Percentiles rank a stretch among this genome's conserved stretches.
Conservation (phyloP, 2,888 invertebrate species). For the Gymnoscelis rufifasciata region DNA sequence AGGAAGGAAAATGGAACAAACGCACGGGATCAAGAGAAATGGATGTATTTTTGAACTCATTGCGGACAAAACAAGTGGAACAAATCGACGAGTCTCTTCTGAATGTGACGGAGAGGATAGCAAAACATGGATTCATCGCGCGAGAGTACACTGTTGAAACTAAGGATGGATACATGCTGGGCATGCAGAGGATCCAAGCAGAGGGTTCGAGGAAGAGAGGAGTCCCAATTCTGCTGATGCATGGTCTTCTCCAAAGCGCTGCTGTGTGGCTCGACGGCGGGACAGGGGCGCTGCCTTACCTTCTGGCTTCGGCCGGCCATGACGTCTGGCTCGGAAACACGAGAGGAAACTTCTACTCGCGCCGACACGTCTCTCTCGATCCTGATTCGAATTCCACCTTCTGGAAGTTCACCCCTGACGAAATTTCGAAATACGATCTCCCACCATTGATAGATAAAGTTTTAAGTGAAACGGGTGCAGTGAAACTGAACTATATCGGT, state of each 20-base stretch:
- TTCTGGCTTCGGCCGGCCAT: conserved; percentile 34
- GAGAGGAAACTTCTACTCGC: conserved; percentile 53
- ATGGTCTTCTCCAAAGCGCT: conserved; percentile 53
- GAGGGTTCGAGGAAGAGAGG: conserved; percentile 21
- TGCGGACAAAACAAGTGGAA: not conserved
- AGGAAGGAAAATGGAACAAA: too few relatives aligned
- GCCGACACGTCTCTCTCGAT: conserved; percentile 61
- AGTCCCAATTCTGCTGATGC: conserved; percentile 55
- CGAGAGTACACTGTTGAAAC: conserved; percentile 50
- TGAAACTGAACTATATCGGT: conserved; percentile 77
- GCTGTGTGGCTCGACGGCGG: conserved; percentile 55
- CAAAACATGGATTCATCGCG: conserved; percentile 40
- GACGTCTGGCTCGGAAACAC: conserved; percentile 34
- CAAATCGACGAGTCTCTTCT: conserved; percentile 1
- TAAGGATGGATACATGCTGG: conserved; percentile 54
- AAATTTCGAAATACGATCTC: conserved; percentile 86
- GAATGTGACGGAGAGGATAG: conserved; percentile 20
- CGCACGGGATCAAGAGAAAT: too few relatives aligned
- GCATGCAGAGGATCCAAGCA: conserved; percentile 43
- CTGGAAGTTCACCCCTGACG: conserved; percentile 85
- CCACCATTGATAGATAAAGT: conserved; percentile 79
- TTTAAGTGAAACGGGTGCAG: conserved; percentile 36
- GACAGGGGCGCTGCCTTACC: conserved; percentile 36
- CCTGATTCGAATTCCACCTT: conserved; percentile 55
- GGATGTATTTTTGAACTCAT: too few relatives aligned